Evolutionary conservation across 2,113 vertebrate genomes (phyloP).

Genomic region (Lasiurus borealis): DNA sequence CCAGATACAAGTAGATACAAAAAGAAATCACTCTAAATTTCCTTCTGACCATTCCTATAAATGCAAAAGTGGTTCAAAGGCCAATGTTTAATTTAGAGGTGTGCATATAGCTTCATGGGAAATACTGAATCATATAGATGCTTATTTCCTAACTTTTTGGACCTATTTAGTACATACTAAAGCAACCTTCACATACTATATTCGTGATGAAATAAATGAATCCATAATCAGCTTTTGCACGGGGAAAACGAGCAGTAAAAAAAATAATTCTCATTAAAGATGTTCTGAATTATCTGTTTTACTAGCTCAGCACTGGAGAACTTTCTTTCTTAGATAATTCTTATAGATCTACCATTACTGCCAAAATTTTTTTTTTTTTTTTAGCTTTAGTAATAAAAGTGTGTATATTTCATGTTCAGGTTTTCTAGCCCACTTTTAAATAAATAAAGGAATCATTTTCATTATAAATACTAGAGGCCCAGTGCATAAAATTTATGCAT

Average conservation of each 20-base stretch:
- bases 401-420: background rate
- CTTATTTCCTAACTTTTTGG: background rate
- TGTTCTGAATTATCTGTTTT: conserved; percentile 42
- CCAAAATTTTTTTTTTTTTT: background rate
- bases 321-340: background rate
- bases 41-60: background rate
- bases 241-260: conserved; percentile 29
- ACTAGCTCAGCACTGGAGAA: background rate
- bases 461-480: background rate
- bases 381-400: background rate
- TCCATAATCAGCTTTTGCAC: conserved; percentile 29
- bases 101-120: background rate
- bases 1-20: background rate
- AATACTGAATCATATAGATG: background rate
- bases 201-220: conserved; percentile 45
- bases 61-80: background rate
- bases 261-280: background rate
- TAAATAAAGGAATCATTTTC: background rate
- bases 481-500: no score
- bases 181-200: background rate
- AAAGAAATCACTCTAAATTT: conserved; percentile 47
- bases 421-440: conserved; percentile 11
- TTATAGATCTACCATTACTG: background rate
- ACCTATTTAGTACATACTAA: background rate
- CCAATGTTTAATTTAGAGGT: background rate